Conservation (phyloP, 2,797 vertebrate genomes). For the Chrosomus eos region DNA sequence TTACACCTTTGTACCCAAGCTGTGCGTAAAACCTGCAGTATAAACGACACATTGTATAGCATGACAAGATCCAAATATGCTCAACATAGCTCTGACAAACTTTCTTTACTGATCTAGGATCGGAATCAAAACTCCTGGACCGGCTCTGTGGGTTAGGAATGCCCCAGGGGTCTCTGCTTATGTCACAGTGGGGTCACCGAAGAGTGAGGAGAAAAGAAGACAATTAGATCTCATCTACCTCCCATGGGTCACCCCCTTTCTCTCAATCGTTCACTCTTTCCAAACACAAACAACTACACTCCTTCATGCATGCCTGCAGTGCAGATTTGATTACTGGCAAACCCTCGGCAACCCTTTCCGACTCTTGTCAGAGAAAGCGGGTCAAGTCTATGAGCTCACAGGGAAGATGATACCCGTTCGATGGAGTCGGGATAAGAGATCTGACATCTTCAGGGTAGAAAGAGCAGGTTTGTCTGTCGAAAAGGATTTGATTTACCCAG, state of each 20-base stretch:
- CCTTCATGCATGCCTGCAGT: slow-evolving; percentile 60
- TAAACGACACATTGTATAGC: not conserved
- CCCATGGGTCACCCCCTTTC: slow-evolving; percentile 44
- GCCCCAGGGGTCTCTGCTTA: slow-evolving; percentile 35
- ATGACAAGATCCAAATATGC: slow-evolving; percentile 23
- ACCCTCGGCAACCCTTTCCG: slow-evolving; percentile 71
- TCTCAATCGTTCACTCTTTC: slow-evolving; percentile 61
- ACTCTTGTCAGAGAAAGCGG: slow-evolving; percentile 72
- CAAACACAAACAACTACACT: slow-evolving; percentile 63
- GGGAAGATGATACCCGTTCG: slow-evolving; percentile 70
- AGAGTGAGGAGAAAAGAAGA: slow-evolving; percentile 47
- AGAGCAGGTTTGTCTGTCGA: slow-evolving; percentile 63
- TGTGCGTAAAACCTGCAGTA: not conserved
- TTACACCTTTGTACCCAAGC: not conserved
- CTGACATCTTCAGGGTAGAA: slow-evolving; percentile 59
- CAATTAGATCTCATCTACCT: slow-evolving; percentile 53
- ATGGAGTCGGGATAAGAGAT: slow-evolving; percentile 66
- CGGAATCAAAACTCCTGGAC: not conserved
- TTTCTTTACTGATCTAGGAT: not conserved
- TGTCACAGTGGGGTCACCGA: slow-evolving; percentile 41
- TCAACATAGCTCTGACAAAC: slow-evolving; percentile 39
- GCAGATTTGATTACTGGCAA: slow-evolving; percentile 77
- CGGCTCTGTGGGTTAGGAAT: slow-evolving; percentile 38
- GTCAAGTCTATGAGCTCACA: slow-evolving; percentile 70
- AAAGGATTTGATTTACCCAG: slow-evolving; percentile 70